A percentile compares a stretch with the other conserved stretches of the same genome.
Evolutionary conservation across 1,140 invertebrate genomes (phyloP).

Genomic region (Bemisia tabaci): DNA sequence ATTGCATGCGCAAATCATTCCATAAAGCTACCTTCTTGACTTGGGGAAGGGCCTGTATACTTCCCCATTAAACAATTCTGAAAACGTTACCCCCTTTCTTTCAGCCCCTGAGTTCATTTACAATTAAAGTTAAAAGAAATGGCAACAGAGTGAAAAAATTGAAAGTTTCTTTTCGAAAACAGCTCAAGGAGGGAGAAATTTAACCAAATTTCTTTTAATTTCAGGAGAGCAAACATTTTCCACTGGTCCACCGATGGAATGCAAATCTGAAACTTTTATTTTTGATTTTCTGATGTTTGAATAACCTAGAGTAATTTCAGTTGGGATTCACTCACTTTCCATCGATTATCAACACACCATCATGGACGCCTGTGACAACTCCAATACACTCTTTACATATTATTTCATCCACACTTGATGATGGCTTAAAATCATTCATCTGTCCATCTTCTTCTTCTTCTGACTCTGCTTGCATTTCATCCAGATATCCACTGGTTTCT

Average conservation of each 20-base stretch:
- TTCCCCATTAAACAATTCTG: no score
- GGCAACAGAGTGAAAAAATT: no score
- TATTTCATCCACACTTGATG: background rate
- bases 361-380: background rate
- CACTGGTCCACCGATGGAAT: no score
- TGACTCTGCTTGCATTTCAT: slow-evolving; percentile 1
- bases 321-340: background rate
- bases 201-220: background rate
- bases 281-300: no score
- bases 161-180: background rate
- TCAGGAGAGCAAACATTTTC: background rate
- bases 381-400: slow-evolving; percentile 2
- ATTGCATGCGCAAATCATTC: no score
- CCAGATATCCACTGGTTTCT: background rate
- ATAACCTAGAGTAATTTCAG: no score
- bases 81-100: no score
- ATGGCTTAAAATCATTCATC: background rate
- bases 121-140: no score
- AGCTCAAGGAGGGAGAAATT: background rate
- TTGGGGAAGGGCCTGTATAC: no score
- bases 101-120: no score
- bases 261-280: no score
- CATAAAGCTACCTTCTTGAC: no score
- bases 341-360: background rate
- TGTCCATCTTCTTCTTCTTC: slow-evolving; percentile 2